A percentile compares a stretch with the other conserved stretches of the same genome.
These are phyloP conservation scores for Sprattus sprattus DNA, from an alignment of 2,113 vertebrate species.

Conservation along the genomic window DNA sequence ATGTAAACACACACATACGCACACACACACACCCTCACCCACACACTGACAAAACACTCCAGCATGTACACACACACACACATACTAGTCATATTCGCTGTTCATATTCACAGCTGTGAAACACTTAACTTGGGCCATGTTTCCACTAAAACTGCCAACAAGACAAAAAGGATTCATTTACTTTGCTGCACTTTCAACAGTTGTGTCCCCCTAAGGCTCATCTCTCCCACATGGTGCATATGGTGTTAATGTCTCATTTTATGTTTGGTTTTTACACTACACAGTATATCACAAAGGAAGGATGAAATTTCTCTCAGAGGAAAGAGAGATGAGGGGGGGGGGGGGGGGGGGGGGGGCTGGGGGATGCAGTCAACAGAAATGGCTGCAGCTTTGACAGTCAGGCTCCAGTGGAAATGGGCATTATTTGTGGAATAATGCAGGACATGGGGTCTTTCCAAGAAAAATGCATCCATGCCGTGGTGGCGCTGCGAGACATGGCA, in stretches of 20 bases:
- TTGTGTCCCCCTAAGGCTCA: neutral
- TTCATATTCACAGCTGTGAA: neutral
- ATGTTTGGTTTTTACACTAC: neutral
- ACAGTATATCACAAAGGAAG: neutral
- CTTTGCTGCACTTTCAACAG: neutral
- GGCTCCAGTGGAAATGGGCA: neutral
- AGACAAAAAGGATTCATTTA: constrained; percentile 21
- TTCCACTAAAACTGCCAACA: constrained; percentile 19
- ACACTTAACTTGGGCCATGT: neutral
- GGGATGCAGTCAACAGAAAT: neutral
- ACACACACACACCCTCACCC: neutral
- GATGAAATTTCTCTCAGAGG: neutral
- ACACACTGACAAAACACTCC: neutral
- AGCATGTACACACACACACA: neutral
- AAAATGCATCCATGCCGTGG: neutral
- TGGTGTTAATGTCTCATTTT: neutral
- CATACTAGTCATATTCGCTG: neutral
- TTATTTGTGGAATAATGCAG: constrained; percentile 20
- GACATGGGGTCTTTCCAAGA: constrained; percentile 20
- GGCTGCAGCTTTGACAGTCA: neutral
- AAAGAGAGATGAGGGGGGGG: neutral
- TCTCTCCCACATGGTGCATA: neutral
- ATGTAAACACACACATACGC: neutral
- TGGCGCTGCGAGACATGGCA: constrained; percentile 18
- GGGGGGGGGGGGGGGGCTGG: neutral